Base-by-base conservation (phyloP, 2,797 vertebrate genomes). In the Eidolon dupreanum region DNA sequence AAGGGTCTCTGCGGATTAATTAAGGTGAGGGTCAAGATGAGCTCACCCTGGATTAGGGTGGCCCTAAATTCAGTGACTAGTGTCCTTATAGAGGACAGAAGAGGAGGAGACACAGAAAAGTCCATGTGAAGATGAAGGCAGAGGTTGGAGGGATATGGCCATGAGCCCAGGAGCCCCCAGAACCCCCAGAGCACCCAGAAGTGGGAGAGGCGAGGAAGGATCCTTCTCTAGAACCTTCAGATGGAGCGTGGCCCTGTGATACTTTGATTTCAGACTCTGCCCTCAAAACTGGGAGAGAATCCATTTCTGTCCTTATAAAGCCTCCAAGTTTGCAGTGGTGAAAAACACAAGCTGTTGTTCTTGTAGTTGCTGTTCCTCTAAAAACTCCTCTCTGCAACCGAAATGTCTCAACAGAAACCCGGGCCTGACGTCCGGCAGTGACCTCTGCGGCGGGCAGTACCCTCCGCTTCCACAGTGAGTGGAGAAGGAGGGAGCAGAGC, bases 171-270 rank as follows among this genome's bases (percentile, higher is more conserved):
- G 49, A 16, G 0, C 12, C 3, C 31, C 68, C 13, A 49, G 46
- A 49, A 4, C 46, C 46, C 46, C 46, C 9, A 65, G 43, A 26
- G 41, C 49, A 61, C 8, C 46, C 36, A 24, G 70, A 65, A 91
- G 65, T 46, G 49, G 31, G 26, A 11, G 24, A 17, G 51, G 31
- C 31, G 49, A 31, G n/a, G 57, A 43, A 43, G 46, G 16, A 2
- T 4, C 5, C 24, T 43, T 4, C 6, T 3, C 7, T 1, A 13
- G 70, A 31, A 20, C n/a, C 43, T 31, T 17, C 22, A 17, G 74
- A 8, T 28, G 59, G 59, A 46, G 33, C 2, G 0, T 0, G 0
- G 28, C 0, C 17, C 57, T 33, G 8, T 0, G 0, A 49, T 31
- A 4, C 31, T 46, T 28, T 31, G n/a, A 33, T 33, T 53, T 63